These are phyloP conservation scores for Phycodurus eques DNA, from an alignment of 2,113 vertebrate species.

Conservation along the genomic window DNA sequence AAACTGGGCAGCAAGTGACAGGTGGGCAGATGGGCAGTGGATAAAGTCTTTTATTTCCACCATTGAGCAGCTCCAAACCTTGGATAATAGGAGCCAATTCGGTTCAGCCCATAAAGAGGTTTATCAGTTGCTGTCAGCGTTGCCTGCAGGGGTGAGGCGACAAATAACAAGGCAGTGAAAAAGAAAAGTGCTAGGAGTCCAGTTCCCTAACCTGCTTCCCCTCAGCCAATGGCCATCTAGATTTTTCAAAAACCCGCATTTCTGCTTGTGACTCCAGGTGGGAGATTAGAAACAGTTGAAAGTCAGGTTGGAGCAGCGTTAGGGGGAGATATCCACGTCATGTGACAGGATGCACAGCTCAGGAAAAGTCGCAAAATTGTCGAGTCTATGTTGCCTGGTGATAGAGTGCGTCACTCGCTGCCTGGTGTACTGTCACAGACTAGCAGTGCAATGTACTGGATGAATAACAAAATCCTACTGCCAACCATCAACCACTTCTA, in stretches of 20 bases:
- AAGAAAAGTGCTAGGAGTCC: conserved; percentile 63
- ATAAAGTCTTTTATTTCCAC: conserved; percentile 69
- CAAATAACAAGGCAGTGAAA: conserved; percentile 73
- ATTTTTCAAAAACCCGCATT: conserved; percentile 66
- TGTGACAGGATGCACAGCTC: conserved; percentile 26
- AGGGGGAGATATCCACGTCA: conserved; percentile 45
- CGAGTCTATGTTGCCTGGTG: conserved; percentile 14
- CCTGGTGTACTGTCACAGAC: neutral
- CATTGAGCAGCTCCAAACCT: conserved; percentile 73
- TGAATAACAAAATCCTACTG: neutral
- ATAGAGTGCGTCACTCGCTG: conserved; percentile 5
- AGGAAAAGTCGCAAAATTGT: neutral
- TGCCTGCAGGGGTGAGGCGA: conserved; percentile 70
- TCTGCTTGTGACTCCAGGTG: conserved; percentile 50
- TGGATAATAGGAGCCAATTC: conserved; percentile 77
- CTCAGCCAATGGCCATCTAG: conserved; percentile 62
- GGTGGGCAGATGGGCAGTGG: conserved; percentile 67
- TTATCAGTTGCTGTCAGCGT: conserved; percentile 76
- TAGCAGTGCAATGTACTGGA: neutral
- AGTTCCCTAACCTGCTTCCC: conserved; percentile 61
- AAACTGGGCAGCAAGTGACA: conserved; percentile 55
- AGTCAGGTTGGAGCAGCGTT: conserved; percentile 47
- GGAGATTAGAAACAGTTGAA: conserved; percentile 45
- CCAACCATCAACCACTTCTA: neutral
- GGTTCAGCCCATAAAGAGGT: conserved; percentile 75